Base-by-base conservation (phyloP, 2,888 invertebrate genomes). In the Stenoptilia bipunctidactyla region DNA sequence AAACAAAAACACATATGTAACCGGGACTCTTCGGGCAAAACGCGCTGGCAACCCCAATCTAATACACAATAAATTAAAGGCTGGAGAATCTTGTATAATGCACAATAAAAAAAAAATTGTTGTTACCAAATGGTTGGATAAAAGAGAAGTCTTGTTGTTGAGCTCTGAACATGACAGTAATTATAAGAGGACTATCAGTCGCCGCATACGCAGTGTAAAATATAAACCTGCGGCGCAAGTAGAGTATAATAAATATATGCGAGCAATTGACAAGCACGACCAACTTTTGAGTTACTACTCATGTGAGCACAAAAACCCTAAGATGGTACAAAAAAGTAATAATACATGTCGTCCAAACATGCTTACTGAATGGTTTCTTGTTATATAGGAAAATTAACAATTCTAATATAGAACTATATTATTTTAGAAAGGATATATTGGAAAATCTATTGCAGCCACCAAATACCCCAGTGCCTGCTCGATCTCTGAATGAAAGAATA, bases 31-130 rank as follows among this genome's bases (percentile, higher is more conserved):
- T n/a, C n/a, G n/a, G n/a, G n/a, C n/a, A n/a, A n/a, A n/a, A n/a
- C n/a, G n/a, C n/a, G n/a, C n/a, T n/a, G n/a, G n/a, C n/a, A n/a
- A n/a, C n/a, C n/a, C n/a, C n/a, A n/a, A n/a, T n/a, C n/a, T n/a
- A n/a, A n/a, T n/a, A n/a, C n/a, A n/a, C n/a, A n/a, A n/a, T n/a
- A n/a, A n/a, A n/a, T n/a, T n/a, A n/a, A n/a, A n/a, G n/a, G n/a
- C n/a, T n/a, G n/a, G n/a, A n/a, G n/a, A n/a, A n/a, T n/a, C 39
- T 53, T 45, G 49, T 55, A 50, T 45, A 46, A 43, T 25, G 45
- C n/a, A n/a, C n/a, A n/a, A n/a, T n/a, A n/a, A n/a, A n/a, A n/a
- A n/a, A n/a, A n/a, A n/a, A n/a, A n/a, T n/a, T n/a, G n/a, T n/a
- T n/a, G n/a, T n/a, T n/a, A n/a, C n/a, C n/a, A n/a, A n/a, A n/a